Evolutionary conservation across 2,113 vertebrate species (phyloP).

Genomic region (Pionites leucogaster): DNA sequence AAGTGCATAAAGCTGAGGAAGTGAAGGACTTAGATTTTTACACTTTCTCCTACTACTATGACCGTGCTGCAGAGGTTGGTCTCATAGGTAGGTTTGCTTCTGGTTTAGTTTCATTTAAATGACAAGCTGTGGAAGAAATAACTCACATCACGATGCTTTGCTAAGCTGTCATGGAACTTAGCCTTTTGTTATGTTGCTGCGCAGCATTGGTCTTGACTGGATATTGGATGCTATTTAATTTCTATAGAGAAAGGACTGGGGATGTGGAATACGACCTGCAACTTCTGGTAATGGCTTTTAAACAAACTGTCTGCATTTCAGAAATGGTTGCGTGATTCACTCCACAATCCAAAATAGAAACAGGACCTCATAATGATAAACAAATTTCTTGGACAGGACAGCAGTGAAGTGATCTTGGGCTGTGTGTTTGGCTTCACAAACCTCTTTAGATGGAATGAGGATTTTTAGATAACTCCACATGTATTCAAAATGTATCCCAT

Average conservation of each 20-base stretch:
- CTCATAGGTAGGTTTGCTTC: constrained; percentile 79
- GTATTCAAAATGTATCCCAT: background rate
- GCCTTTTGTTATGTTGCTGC: background rate
- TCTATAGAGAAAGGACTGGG: background rate
- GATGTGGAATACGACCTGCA: background rate
- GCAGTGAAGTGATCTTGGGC: background rate
- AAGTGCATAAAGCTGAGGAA: constrained; percentile 78
- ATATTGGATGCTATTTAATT: background rate
- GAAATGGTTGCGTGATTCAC: background rate
- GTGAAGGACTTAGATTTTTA: constrained; percentile 84
- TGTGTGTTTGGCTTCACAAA: background rate
- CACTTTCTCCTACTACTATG: constrained; percentile 93
- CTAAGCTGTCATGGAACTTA: background rate
- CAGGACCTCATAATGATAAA: background rate
- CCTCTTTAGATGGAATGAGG: background rate
- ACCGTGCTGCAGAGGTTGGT: constrained; percentile 83
- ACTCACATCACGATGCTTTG: background rate
- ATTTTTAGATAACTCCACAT: background rate
- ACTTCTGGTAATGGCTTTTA: background rate
- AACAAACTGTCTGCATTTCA: background rate
- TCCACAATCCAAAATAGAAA: background rate
- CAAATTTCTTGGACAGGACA: background rate
- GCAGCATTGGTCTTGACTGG: background rate
- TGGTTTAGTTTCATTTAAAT: background rate
- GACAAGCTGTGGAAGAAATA: background rate